Evolutionary conservation across 2,888 invertebrate species (phyloP).

Genomic region (Andrena marginata): DNA sequence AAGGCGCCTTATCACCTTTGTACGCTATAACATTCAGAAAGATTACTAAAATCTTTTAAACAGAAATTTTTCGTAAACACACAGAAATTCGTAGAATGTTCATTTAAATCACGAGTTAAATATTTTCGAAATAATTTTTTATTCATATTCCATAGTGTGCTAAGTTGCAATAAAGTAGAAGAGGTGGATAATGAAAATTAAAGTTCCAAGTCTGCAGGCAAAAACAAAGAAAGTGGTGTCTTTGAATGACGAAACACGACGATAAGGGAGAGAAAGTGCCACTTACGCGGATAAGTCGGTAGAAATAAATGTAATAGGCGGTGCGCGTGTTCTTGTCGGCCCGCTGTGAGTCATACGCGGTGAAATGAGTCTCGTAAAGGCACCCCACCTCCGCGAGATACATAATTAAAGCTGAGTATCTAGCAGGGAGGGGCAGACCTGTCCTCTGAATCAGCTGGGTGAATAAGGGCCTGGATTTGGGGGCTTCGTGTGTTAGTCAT

Average conservation of each 20-base stretch:
- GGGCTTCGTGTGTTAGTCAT: constrained; percentile 66
- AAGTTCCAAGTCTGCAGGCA: not conserved
- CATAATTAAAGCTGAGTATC: constrained; percentile 68
- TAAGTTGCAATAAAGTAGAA: no score
- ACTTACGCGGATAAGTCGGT: constrained; percentile 38
- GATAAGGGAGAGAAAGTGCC: constrained; percentile 73
- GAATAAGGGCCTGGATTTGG: constrained; percentile 60
- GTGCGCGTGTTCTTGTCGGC: constrained; percentile 15
- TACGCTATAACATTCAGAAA: no score
- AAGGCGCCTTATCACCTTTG: not conserved
- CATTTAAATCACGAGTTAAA: no score
- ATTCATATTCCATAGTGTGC: no score
- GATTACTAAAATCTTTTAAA: no score
- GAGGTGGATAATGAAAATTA: no score
- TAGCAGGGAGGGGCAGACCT: constrained; percentile 11
- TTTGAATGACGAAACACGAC: not conserved
- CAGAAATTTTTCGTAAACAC: no score
- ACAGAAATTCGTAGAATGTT: no score
- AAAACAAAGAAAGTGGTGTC: not conserved
- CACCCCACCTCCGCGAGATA: constrained; percentile 63
- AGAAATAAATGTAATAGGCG: constrained; percentile 36
- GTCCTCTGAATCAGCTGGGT: constrained; percentile 71
- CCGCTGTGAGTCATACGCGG: constrained; percentile 59
- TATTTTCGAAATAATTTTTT: no score
- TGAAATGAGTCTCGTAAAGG: constrained; percentile 44